Conservation (phyloP, 1,140 invertebrate species). For the Lithobius niger region DNA sequence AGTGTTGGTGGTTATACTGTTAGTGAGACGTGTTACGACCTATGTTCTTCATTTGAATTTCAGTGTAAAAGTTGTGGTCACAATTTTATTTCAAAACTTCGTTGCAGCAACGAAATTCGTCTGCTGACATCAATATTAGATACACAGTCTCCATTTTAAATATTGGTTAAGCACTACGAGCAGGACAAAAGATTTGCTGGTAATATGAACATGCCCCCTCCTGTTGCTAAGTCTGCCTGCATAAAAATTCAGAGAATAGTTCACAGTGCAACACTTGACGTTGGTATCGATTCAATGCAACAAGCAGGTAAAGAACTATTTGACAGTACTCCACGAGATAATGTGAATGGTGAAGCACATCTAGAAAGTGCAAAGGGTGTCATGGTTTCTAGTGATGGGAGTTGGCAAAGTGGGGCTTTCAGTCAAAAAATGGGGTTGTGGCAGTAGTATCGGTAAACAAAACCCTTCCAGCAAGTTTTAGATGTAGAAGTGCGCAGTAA, state of each 20-base stretch:
- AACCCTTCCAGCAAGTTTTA: neutral
- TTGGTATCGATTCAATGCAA: neutral
- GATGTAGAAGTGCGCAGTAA: neutral
- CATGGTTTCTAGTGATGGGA: neutral
- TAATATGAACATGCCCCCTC: neutral
- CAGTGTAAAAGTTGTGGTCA: too few species aligned
- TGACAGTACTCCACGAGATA: neutral
- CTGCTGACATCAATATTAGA: too few species aligned
- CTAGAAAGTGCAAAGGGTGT: neutral
- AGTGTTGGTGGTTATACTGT: too few species aligned
- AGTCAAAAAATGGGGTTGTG: neutral
- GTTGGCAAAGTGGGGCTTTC: neutral
- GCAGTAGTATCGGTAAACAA: neutral
- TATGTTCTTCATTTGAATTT: too few species aligned
- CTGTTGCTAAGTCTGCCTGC: neutral
- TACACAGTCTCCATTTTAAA: too few species aligned
- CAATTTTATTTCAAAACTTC: too few species aligned
- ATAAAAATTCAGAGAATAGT: neutral
- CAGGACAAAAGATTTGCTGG: neutral
- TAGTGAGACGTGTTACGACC: too few species aligned
- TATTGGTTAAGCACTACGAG: neutral
- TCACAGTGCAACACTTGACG: neutral
- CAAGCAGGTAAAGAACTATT: neutral
- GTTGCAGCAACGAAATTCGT: too few species aligned
- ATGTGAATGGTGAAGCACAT: too few species aligned